Conservation (phyloP, 2,888 invertebrate species). For the Hydriomena furcata region DNA sequence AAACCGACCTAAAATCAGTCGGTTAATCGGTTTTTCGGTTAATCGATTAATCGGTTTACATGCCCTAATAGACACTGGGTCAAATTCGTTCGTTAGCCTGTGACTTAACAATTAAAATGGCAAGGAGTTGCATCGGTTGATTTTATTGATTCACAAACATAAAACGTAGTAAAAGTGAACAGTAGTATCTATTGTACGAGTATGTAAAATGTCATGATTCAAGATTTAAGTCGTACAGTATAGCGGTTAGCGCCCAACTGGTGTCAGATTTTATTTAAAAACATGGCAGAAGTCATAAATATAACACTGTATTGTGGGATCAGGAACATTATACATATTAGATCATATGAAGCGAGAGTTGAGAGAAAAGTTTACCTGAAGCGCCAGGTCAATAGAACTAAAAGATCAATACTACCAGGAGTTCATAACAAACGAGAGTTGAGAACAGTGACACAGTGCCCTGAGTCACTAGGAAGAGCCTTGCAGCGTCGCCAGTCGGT, state of each 20-base stretch:
- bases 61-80: constrained; percentile 29
- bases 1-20: no score
- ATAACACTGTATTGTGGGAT: no score
- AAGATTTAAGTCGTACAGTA: constrained; percentile 5
- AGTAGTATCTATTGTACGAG: background rate
- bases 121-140: background rate
- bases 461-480: constrained; percentile 45
- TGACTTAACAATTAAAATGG: constrained; percentile 22
- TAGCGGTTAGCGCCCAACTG: background rate
- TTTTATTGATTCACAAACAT: no score
- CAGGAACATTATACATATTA: no score
- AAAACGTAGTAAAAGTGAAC: background rate
- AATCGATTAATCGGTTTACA: no score
- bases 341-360: no score
- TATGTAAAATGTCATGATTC: background rate
- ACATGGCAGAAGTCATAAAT: no score
- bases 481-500: constrained; percentile 40
- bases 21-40: no score
- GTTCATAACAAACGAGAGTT: constrained; percentile 13
- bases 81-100: constrained; percentile 27
- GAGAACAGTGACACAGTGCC: constrained; percentile 23
- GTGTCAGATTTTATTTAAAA: background rate
- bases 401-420: constrained; percentile 11
- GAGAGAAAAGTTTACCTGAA: background rate
- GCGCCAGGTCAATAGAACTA: background rate